Evolutionary conservation across 2,797 vertebrate genomes (phyloP).

Genomic region (Setipinna tenuifilis): DNA sequence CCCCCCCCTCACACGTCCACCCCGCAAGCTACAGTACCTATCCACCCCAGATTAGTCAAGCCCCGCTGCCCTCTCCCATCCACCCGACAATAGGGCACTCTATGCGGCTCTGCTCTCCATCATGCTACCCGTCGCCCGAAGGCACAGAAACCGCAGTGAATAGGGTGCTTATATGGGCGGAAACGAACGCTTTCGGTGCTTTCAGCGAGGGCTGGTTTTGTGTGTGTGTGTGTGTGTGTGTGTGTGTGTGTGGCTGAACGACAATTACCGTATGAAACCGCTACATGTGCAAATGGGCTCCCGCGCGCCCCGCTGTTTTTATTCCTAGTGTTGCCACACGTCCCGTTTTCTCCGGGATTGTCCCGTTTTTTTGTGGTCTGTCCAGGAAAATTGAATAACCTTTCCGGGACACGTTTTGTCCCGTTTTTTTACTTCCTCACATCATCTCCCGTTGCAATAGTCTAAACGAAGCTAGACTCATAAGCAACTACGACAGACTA

Average conservation of each 20-base stretch:
- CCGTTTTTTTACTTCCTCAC: too few relatives aligned
- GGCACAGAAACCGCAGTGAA: slow-evolving; percentile 31
- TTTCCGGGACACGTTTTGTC: too few relatives aligned
- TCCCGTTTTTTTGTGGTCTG: too few relatives aligned
- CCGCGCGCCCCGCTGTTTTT: slow-evolving; percentile 60
- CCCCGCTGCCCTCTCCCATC: slow-evolving; percentile 15
- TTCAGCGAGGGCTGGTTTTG: slow-evolving; percentile 35
- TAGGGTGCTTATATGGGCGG: slow-evolving; percentile 25
- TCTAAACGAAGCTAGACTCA: too few relatives aligned
- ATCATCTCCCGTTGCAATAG: too few relatives aligned
- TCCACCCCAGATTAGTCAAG: neutral
- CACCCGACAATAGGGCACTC: slow-evolving; percentile 35
- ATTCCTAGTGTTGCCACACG: slow-evolving; percentile 58
- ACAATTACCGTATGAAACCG: slow-evolving; percentile 65
- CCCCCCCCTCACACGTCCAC: neutral
- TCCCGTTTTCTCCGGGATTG: too few relatives aligned
- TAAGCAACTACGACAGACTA: too few relatives aligned
- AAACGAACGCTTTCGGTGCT: slow-evolving; percentile 25
- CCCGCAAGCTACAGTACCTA: neutral
- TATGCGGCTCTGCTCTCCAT: slow-evolving; percentile 28
- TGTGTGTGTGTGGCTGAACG: slow-evolving; percentile 48
- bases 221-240: too few relatives aligned
- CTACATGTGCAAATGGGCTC: slow-evolving; percentile 69
- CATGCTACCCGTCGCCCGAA: slow-evolving; percentile 13
- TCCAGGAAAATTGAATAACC: too few relatives aligned